A percentile compares a stretch with the other conserved stretches of the same genome.
Evolutionary conservation across 35 echinoderm and acorn worm species (phyloP).

Genomic region (Lytechinus pictus): DNA sequence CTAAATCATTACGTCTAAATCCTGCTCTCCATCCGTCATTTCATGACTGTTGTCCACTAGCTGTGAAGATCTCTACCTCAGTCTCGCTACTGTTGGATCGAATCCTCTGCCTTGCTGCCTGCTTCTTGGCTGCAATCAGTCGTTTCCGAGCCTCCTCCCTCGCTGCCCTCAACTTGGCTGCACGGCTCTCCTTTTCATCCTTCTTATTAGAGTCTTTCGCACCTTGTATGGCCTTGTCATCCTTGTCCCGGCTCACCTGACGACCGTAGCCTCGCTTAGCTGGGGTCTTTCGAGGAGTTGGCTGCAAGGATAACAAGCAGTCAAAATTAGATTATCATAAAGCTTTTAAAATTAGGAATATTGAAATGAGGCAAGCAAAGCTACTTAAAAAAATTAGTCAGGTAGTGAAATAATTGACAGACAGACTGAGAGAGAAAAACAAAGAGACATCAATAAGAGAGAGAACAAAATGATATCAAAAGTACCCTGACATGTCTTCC

Average conservation of each 20-base stretch:
- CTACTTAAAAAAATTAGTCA: neutral
- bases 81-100: conserved; percentile 56
- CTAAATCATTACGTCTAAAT: neutral
- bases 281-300: neutral
- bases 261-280: neutral
- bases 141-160: conserved; percentile 62
- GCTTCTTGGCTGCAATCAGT: conserved; percentile 65
- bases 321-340: neutral
- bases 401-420: neutral
- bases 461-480: too few species aligned
- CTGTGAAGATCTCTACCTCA: conserved; percentile 48
- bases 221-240: neutral
- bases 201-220: conserved; percentile 62
- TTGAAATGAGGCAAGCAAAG: neutral
- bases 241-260: conserved; percentile 54
- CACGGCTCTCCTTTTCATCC: conserved; percentile 61
- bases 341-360: neutral
- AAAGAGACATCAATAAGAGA: too few species aligned
- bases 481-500: too few species aligned
- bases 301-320: neutral
- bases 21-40: neutral
- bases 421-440: too few species aligned
- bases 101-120: conserved; percentile 46
- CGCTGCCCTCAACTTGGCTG: conserved; percentile 53
- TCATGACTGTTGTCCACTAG: conserved; percentile 25